Evolutionary conservation across 2,888 invertebrate genomes (phyloP).

Genomic region (Linnaemya tessellans): DNA sequence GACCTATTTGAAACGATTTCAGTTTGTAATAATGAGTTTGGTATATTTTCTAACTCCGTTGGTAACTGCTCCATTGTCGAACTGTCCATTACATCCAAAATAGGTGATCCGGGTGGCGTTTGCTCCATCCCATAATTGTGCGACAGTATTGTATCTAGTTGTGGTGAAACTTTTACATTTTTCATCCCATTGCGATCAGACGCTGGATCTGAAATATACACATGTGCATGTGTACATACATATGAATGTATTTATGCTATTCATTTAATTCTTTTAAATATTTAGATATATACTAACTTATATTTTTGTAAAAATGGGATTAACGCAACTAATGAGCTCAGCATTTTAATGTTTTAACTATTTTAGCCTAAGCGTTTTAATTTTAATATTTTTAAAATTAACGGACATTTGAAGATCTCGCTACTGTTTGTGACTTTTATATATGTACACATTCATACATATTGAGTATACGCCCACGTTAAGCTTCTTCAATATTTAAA

Average conservation of each 20-base stretch:
- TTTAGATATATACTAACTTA: too few species aligned
- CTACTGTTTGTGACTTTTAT: too few species aligned
- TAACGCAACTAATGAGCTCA: too few species aligned
- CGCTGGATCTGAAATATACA: constrained; percentile 73
- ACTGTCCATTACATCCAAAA: constrained; percentile 79
- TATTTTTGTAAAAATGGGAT: too few species aligned
- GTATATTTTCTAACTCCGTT: constrained; percentile 46
- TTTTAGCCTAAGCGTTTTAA: too few species aligned
- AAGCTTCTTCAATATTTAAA: too few species aligned
- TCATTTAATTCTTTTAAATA: too few species aligned
- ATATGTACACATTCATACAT: too few species aligned
- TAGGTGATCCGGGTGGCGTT: constrained; percentile 76
- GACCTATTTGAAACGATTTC: constrained; percentile 70
- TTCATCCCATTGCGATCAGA: constrained; percentile 76
- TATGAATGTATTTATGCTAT: neutral
- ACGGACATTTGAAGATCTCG: too few species aligned
- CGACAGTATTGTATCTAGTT: constrained; percentile 57
- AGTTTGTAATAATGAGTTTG: constrained; percentile 24
- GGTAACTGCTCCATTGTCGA: constrained; percentile 68
- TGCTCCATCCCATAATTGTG: constrained; percentile 62
- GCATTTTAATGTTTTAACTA: too few species aligned
- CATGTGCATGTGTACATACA: neutral
- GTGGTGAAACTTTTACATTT: constrained; percentile 64
- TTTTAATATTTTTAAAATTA: too few species aligned
- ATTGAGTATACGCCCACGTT: too few species aligned